These are phyloP conservation scores for Trichonephila clavata DNA, from an alignment of 1,140 invertebrate genomes.

Conservation along the genomic window DNA sequence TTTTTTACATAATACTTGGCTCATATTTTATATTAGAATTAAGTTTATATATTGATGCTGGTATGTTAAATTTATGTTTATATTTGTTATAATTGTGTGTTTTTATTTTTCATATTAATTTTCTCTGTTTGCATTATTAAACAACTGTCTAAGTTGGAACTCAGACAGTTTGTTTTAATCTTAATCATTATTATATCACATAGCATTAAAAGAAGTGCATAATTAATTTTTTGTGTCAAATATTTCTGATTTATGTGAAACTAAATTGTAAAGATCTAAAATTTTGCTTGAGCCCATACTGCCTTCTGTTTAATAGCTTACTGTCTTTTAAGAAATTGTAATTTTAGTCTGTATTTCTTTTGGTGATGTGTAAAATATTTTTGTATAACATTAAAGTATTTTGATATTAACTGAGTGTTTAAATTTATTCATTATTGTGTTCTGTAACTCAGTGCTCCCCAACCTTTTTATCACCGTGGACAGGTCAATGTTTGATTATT, in stretches of 20 bases:
- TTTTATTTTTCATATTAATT: background rate
- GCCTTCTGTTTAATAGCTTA: conserved; percentile 6
- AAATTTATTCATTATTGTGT: too few species aligned
- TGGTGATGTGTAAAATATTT: conserved; percentile 15
- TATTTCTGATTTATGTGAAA: background rate
- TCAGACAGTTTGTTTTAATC: background rate
- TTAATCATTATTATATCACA: background rate
- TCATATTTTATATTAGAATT: background rate
- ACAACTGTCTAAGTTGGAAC: background rate
- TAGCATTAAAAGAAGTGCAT: background rate
- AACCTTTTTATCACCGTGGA: too few species aligned
- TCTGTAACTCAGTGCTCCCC: too few species aligned
- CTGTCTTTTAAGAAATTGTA: background rate
- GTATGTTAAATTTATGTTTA: background rate
- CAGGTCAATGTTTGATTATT: too few species aligned
- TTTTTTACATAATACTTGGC: background rate
- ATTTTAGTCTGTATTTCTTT: background rate
- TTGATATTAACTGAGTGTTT: background rate
- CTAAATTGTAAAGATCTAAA: background rate
- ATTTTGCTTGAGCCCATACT: background rate
- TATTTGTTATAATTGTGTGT: background rate
- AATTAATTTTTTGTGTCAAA: background rate
- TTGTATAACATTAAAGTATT: conserved; percentile 39
- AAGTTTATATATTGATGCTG: background rate
- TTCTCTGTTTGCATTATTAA: background rate